Percentiles rank a stretch among this genome's conserved stretches.
Evolutionary conservation across 2,113 vertebrate genomes (phyloP).

Genomic region (Vombatus ursinus): DNA sequence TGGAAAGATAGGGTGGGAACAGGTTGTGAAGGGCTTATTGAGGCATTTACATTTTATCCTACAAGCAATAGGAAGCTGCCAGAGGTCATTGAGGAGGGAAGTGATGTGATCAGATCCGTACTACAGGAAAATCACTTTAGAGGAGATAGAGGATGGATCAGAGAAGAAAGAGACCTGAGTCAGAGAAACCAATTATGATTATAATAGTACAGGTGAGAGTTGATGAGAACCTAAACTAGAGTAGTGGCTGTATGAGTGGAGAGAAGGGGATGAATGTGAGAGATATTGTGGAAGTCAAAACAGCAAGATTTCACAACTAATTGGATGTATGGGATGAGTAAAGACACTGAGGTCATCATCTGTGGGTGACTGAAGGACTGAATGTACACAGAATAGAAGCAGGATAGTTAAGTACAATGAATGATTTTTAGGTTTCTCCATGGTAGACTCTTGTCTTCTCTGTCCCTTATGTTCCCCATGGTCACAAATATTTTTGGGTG

Average conservation of each 20-base stretch:
- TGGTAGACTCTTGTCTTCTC: neutral
- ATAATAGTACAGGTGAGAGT: neutral
- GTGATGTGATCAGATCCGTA: neutral
- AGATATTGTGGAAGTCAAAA: neutral
- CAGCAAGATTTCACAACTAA: neutral
- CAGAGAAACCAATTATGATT: neutral
- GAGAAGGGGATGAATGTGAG: neutral
- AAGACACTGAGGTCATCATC: neutral
- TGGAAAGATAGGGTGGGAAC: neutral
- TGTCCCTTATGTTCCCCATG: neutral
- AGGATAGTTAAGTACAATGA: neutral
- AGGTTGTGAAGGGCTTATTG: neutral
- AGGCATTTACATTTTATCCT: neutral
- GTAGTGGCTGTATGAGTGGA: neutral
- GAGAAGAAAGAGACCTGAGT: neutral
- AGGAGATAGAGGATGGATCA: neutral
- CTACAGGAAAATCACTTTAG: neutral
- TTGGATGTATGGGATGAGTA: neutral
- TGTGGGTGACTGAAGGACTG: neutral
- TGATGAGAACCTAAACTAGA: neutral
- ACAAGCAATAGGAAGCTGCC: neutral
- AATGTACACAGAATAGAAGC: neutral
- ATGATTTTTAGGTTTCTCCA: neutral
- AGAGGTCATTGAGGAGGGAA: neutral
- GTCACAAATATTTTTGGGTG: neutral